Base-by-base conservation (phyloP, 2,797 vertebrate genomes). In the Artibeus lituratus region DNA sequence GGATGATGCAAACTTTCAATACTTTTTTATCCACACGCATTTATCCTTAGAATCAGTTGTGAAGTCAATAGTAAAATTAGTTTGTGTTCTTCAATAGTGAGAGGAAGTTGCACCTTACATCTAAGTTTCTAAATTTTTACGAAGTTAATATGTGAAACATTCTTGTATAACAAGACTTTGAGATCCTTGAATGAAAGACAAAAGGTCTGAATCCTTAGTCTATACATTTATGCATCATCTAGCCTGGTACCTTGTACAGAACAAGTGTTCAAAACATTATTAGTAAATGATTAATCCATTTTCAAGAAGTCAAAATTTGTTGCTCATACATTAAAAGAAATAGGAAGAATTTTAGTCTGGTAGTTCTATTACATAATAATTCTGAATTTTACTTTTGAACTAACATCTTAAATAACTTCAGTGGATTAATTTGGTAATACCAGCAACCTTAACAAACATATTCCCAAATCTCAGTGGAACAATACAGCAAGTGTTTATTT, bases 271-370 rank as follows among this genome's bases (percentile, higher is more conserved):
- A 77, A 93, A 91, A 87, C 65, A 83, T 39, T 89, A 83, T 39
- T 82, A 49, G 44, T 19, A 84, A 87, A 93, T 86, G 49, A 94
- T 65, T 94, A 86, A 94, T 89, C 94, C 59, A 77, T 51, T 95
- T 70, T 53, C 19, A 73, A 78, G 80, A 83, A 83, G 70, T 53
- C 26, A 89, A 80, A 72, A 84, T 42, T 89, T 53, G 53, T 80
- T 77, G 26, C 6, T 91, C 22, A 73, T 42, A 1, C 49, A 69
- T 81, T 84, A 53, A 83, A 92, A 95, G 16, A 76, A 77, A 49
- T 80, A 37, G 80, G 69, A 49, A 49, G 37, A 59, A 19, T 87
- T 93, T 87, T 93, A 94, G 70, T 93, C 35, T 69, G 47, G 10
- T 81, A 72, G 80, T 88, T 78, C 24, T 91, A 15, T 93, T 94